Base-by-base conservation (phyloP, 2,888 invertebrate species). In the Strigamia crassipes region DNA sequence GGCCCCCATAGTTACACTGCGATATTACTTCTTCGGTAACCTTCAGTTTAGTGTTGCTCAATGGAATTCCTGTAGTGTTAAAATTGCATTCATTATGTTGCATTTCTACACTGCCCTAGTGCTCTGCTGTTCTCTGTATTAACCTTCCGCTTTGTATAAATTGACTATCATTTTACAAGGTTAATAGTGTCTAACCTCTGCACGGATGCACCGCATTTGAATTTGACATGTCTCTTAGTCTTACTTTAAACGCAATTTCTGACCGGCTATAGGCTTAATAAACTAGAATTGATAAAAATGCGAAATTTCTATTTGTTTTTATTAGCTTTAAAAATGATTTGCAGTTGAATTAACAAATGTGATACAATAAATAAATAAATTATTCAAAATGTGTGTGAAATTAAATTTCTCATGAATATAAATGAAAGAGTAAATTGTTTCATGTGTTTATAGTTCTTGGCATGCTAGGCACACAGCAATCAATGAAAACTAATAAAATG, bases 121-220 rank as follows among this genome's bases (percentile, higher is more conserved):
- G 21, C 9, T 61, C 10, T 56, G n/a, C 61, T 21, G 18, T 61
- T 23, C 18, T 51, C 10, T 21, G 21, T 61, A 23, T 61, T 61
- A 61, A 61, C 61, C 61, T 23, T 61, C 18, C n/a, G 61, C 61
- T 18, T n/a, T 61, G 10, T n/a, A 23, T 61, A 18, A 1, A 61
- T 61, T 61, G 61, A 18, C 61, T 61, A 61, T 61, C 61, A 61
- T 61, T 61, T 61, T 61, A 61, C 61, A 61, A 61, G 61, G 61
- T 61, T 61, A 61, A 61, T 61, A 12, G n/a, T 61, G 61, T 21
- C 61, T 61, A 18, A 61, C 61, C 61, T 61, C 61, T 61, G 23
- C 23, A 21, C 10, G 61, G 61, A 21, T 61, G 61, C 61, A 23
- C n/a, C 18, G 15, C 23, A 61, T 61, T 61, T 61, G 61, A 15